Conservation (phyloP, 1,140 invertebrate species). For the Drosophila sproati region DNA sequence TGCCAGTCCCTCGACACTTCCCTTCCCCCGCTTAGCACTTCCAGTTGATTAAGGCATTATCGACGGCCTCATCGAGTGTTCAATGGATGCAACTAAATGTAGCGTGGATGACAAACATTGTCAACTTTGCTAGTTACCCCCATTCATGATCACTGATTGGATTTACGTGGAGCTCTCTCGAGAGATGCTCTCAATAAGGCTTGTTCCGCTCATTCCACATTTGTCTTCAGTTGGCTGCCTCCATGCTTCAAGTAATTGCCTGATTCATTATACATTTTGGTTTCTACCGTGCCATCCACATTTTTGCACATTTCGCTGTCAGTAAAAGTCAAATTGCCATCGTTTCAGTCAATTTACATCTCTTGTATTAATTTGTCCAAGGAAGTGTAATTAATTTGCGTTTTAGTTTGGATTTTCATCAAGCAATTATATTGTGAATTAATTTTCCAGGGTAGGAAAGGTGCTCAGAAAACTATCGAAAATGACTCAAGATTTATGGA, state of each 20-base stretch:
- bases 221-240: neutral
- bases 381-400: constrained; percentile 31
- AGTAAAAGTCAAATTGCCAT: constrained; percentile 27
- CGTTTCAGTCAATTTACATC: constrained; percentile 3
- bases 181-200: constrained; percentile 37
- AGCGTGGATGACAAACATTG: constrained; percentile 57
- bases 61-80: neutral
- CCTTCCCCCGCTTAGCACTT: neutral
- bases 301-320: constrained; percentile 17
- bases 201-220: neutral
- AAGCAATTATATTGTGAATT: constrained; percentile 31
- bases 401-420: neutral
- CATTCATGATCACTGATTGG: constrained; percentile 21
- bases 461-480: too few species aligned
- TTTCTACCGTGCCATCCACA: neutral
- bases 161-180: neutral
- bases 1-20: neutral
- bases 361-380: constrained; percentile 27
- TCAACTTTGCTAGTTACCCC: constrained; percentile 23
- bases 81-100: constrained; percentile 44
- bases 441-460: neutral
- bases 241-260: constrained; percentile 16
- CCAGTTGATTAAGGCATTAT: constrained; percentile 37
- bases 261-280: constrained; percentile 42
- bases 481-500: too few species aligned